Base-by-base conservation (phyloP, 1,140 invertebrate species). In the Limonius californicus region DNA sequence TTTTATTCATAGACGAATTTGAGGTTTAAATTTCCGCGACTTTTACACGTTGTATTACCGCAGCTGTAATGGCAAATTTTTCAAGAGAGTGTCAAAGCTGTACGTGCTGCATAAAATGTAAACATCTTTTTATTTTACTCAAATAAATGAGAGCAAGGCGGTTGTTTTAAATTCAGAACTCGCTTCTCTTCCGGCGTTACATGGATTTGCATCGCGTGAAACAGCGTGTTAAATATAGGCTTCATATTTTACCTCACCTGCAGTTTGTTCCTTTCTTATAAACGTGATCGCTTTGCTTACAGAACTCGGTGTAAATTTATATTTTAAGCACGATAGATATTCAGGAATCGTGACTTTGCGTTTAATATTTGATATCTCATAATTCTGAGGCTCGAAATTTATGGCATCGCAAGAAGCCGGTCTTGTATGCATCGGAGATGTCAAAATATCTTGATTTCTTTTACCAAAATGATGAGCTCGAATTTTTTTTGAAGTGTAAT, bases 221-320 rank as follows among this genome's bases (percentile, higher is more conserved):
- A 14, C 35, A 39, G 8, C n/a, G 11, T 39, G 8, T 39, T 39
- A 39, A 39, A 39, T 14, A 39, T 39, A 14, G 35, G 8, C 35
- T 39, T 39, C n/a, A 39, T 39, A 39, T 39, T 39, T 14, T 39
- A 39, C 35, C 35, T 39, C n/a, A 39, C 35, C n/a, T 39, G 8
- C n/a, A 39, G 3, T 39, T 39, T 12, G n/a, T 14, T 14, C 35
- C 35, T 39, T 39, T 39, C 35, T 39, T 39, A 39, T 39, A 39
- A 39, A 39, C 35, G 35, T 39, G 35, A 39, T 39, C 35, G 35
- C 35, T 39, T 39, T 39, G n/a, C 35, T 39, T 39, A 39, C 35
- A 39, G n/a, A 39, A 39, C 35, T 39, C n/a, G 35, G 35, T 39
- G 35, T 39, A 39, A 39, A 39, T 39, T 39, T 39, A 39, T 39